Base-by-base conservation (phyloP, 2,113 vertebrate species). In the Etheostoma cragini region DNA sequence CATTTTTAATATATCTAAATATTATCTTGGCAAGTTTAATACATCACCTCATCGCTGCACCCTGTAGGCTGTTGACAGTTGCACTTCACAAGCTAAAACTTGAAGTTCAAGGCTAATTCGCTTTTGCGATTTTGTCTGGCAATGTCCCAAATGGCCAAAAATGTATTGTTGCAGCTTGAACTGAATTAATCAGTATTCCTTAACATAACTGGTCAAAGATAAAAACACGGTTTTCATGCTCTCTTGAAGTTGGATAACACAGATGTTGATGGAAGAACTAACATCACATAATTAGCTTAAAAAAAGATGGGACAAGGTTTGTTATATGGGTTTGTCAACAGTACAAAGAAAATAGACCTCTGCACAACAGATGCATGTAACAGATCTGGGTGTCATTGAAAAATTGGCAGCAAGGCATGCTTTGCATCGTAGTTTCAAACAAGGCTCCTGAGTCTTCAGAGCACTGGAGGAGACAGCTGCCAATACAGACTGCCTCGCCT, bases 391-490 rank as follows among this genome's bases (percentile, higher is more conserved):
- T 75, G 85, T 86, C 87, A 84, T 72, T 80, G 85, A 80, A 53
- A 68, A 56, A 53, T 73, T 83, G 82, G 83, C 80, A 75, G 57
- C 66, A 13, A 46, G 60, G 66, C 72, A 6, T 24, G 68, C 83
- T 76, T 60, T 72, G 71, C 79, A 72, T 79, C 46, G 57, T 78
- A 54, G 88, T 88, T 82, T 76, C 60, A 76, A 75, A 72, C 54
- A n/a, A 76, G 54, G 69, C 76, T 88, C 79, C 61, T 0, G 65
- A 83, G 88, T 72, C 67, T 69, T 58, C 17, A 45, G 61, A 38
- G 73, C 80, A 4, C 10, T 38, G 30, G 77, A 57, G 81, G 71
- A 72, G 89, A 86, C 84, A 83, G 86, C 80, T 90, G 92, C 89
- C 89, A 90, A 60, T 85, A 88, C 54, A n/a, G 30, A 2, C 65